Percentiles rank a stretch among this genome's conserved stretches.
These are phyloP conservation scores for Furcifer pardalis DNA, from an alignment of 2,797 vertebrate species.

Conservation along the genomic window DNA sequence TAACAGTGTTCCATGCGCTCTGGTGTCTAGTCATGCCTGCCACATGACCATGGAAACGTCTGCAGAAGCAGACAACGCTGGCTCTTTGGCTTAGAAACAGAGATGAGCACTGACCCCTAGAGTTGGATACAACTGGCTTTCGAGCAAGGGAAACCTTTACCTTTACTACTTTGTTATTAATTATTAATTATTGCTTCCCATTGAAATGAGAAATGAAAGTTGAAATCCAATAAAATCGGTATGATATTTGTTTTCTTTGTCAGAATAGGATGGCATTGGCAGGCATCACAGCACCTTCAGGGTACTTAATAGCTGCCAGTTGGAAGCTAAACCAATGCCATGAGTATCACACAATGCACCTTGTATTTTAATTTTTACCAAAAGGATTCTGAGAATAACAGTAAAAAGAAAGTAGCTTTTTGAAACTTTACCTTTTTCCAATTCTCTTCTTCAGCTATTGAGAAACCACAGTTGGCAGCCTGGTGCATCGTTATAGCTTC, in stretches of 20 bases:
- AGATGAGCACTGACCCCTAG: no score
- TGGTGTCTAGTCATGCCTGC: no score
- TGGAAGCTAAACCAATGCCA: neutral
- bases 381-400: no score
- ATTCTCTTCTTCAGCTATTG: neutral
- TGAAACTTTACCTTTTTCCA: neutral
- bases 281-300: neutral
- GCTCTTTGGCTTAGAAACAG: no score
- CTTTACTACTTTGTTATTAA: no score
- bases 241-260: neutral
- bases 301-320: neutral
- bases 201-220: neutral
- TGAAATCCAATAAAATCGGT: neutral
- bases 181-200: neutral
- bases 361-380: neutral
- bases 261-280: neutral
- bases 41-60: no score
- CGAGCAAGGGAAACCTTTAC: no score
- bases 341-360: neutral
- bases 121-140: no score
- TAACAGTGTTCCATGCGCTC: no score
- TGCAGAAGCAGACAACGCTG: no score
- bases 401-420: no score
- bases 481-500: neutral
- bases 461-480: neutral